Evolutionary conservation across 2,113 vertebrate species (phyloP), one percentile per base, ranked within the genome.

Genomic region (Platysteira castanea): DNA sequence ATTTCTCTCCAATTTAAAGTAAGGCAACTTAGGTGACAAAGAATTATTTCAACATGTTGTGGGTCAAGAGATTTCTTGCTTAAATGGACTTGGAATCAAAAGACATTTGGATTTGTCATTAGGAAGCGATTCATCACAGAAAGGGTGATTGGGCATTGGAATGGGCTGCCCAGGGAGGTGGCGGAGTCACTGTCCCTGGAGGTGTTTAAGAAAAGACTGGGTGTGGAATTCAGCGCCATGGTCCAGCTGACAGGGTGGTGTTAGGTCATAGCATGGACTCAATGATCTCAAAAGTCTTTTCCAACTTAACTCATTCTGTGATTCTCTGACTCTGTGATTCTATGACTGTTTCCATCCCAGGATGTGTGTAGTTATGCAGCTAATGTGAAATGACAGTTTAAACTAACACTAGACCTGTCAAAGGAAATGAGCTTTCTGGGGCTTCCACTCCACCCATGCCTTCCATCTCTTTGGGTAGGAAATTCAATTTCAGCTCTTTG

Each of bases 1-100:
- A 90, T 85, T 57, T 83, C 26, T 90, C 91, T 60, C 69, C 28
- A 68, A 35, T 54, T 52, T 61, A 65, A 93, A 70, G 26, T 42
- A n/a, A 68, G 20, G 5, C n/a, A 57, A 28, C 3, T 30, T 35
- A n/a, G 5, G 8, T 74, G 31, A 53, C 37, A 35, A 90, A 70
- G 50, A 57, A 11, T 35, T 28, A 69, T 61, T 87, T 74, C 82
- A 87, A 26, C 15, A 54, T 18, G 7, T 20, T 37, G 15, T 59
- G 27, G 27, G 24, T 69, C 31, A 50, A 64, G 28, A 50, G 30
- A 65, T 61, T 80, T 75, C 35, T 39, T 84, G 41, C 61, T 59
- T 60, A 41, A 70, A 75, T 56, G 75, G 71, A 84, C 24, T 30
- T 24, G 28, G 33, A 87, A 35, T 68, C 49, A 64, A 47, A 82